Conservation (phyloP, 2,113 vertebrate species). For the Hippocampus comes region DNA sequence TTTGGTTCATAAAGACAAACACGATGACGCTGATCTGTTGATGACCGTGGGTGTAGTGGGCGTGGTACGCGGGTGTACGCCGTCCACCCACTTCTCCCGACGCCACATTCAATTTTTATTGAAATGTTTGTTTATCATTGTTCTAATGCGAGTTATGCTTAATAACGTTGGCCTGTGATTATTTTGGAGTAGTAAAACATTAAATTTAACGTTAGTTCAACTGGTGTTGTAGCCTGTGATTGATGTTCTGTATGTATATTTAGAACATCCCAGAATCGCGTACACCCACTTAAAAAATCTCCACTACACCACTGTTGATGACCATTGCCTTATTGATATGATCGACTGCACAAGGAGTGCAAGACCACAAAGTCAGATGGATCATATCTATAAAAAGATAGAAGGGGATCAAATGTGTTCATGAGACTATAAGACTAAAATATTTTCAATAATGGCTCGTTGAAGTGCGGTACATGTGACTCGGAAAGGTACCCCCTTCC, state of each 20-base stretch:
- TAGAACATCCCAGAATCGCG: no score
- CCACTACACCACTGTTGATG: constrained; percentile 27
- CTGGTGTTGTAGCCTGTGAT: no score
- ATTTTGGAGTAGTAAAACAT: no score
- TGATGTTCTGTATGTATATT: no score
- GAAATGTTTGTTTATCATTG: no score
- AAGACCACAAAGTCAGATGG: neutral
- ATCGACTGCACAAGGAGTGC: constrained; percentile 11
- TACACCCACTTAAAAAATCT: no score
- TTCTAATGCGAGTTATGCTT: no score
- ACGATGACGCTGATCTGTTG: constrained; percentile 28
- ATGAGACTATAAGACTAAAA: neutral
- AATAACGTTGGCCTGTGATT: no score
- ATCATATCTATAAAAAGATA: neutral
- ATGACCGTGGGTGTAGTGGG: neutral
- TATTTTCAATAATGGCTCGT: neutral
- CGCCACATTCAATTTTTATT: no score
- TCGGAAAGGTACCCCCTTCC: constrained; percentile 4
- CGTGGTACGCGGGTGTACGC: no score
- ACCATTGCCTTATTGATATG: constrained; percentile 4
- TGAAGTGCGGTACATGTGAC: constrained; percentile 12
- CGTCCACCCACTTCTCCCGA: no score
- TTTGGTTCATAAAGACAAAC: constrained; percentile 17
- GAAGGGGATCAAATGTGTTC: neutral
- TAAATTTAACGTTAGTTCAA: no score